A percentile compares a stretch with the other conserved stretches of the same genome.
Conservation (phyloP, 2,888 invertebrate genomes). For the Athripsodes cinereus region DNA sequence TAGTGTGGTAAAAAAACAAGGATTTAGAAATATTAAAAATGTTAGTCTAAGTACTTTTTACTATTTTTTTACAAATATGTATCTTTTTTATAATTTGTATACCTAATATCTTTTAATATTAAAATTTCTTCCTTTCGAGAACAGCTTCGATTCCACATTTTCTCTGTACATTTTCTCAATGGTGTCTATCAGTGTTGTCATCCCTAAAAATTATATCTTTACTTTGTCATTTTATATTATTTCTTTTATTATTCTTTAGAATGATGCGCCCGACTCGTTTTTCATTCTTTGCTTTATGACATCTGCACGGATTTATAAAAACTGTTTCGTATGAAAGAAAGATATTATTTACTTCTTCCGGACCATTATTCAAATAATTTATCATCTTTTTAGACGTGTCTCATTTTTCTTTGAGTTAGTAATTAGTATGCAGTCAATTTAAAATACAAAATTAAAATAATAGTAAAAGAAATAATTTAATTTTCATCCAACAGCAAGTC, state of each 20-base stretch:
- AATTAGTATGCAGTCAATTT: conserved; percentile 27
- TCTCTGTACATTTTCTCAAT: conserved; percentile 21
- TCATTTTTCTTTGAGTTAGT: conserved; percentile 19
- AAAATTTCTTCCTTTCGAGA: no score
- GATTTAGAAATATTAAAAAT: no score
- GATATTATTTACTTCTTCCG: conserved; percentile 6
- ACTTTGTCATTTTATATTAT: conserved; percentile 9
- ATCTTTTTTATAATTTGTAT: no score
- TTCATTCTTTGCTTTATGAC: conserved; percentile 19
- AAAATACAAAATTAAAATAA: neutral
- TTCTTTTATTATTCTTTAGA: conserved; percentile 1
- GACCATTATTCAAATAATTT: conserved; percentile 15
- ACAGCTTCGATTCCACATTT: no score
- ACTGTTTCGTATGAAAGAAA: neutral
- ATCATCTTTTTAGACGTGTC: conserved; percentile 19
- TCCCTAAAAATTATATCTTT: conserved; percentile 10
- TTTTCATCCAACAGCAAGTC: no score
- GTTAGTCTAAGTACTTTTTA: no score
- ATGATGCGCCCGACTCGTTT: conserved; percentile 8
- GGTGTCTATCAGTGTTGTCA: conserved; percentile 12
- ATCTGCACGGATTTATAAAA: conserved; percentile 9
- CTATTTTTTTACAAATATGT: no score
- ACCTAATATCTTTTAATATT: no score
- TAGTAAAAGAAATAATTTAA: no score
- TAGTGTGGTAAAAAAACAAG: no score